phyloP scores from a whole-genome alignment of 2,113 vertebrate species.

The Carassius auratus region DNA sequence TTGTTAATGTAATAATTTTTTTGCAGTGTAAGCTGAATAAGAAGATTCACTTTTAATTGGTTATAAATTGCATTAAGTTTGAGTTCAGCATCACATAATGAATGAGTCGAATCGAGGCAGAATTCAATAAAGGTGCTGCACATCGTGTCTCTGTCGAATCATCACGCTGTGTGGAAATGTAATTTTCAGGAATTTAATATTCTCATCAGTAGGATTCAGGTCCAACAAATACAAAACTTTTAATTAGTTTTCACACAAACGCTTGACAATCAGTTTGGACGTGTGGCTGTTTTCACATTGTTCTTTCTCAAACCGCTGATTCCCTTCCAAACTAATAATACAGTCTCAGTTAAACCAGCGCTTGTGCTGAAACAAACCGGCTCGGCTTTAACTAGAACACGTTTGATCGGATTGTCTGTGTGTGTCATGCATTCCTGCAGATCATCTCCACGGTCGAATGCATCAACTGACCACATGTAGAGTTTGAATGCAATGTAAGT shows the following conservation, averaged over 20 bases:
- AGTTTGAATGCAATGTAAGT: too few relatives aligned
- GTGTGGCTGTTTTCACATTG: slow-evolving; percentile 1
- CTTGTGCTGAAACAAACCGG: neutral
- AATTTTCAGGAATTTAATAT: slow-evolving; percentile 47
- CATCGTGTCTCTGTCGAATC: slow-evolving; percentile 33
- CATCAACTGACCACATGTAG: too few relatives aligned
- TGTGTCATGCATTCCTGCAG: neutral
- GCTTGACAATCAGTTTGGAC: slow-evolving; percentile 23
- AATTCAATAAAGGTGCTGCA: neutral
- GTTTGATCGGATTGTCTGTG: neutral
- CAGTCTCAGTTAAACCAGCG: neutral
- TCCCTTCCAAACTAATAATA: neutral
- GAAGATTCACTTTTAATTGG: neutral
- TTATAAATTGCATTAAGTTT: neutral
- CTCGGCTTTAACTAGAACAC: neutral
- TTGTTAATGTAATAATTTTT: neutral
- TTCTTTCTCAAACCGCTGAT: neutral
- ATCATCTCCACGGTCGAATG: neutral
- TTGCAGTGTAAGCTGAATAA: neutral
- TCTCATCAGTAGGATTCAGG: slow-evolving; percentile 45
- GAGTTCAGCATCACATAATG: neutral
- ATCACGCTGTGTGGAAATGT: slow-evolving; percentile 46
- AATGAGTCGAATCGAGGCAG: neutral
- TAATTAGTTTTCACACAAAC: slow-evolving; percentile 50
- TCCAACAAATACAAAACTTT: slow-evolving; percentile 33